Evolutionary conservation across 2,113 vertebrate genomes (phyloP), one percentile per base, ranked within the genome.

Genomic region (Phoenicopterus ruber): DNA sequence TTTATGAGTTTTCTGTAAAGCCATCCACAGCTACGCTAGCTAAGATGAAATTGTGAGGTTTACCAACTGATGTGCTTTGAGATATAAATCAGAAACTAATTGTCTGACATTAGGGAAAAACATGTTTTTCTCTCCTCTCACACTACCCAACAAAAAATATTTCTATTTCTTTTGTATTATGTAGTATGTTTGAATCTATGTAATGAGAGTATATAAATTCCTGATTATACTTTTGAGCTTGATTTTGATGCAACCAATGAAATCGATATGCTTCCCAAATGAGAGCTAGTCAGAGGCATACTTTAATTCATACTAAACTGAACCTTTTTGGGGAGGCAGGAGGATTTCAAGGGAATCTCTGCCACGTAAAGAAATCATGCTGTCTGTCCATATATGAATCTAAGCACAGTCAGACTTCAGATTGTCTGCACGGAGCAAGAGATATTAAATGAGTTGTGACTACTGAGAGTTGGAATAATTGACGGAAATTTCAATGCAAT

Each of bases 21-120:
- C 70, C 47, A 73, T 73, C 57, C 74, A 58, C 46, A 90, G 66
- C 84, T 90, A 67, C 1, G 3, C 58, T 73, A 65, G 65, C 69
- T 61, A 54, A 94, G 87, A 87, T 73, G 82, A 94, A 95, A 85
- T 50, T 50, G 42, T 62, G 87, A 94, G 78, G 89, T 77, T 97
- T 93, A 90, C 62, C 87, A 94, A 46, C 74, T 50, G 46, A 62
- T 58, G 46, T 28, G 66, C 71, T 97, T 90, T 85, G 79, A 91
- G 67, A 82, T 77, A 95, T 90, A 96, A 95, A 97, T 93, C 84
- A 88, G 67, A 91, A 91, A 96, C 74, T 95, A 95, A 95, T 88
- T 95, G 74, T 87, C 73, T 94, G 91, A 62, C 81, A 89, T 90
- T 47, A 82, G 31, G 42, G 38, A 70, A 79, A 91, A 88, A 36